These are phyloP conservation scores for Arge pagana DNA, from an alignment of 2,888 invertebrate species.

Conservation along the genomic window DNA sequence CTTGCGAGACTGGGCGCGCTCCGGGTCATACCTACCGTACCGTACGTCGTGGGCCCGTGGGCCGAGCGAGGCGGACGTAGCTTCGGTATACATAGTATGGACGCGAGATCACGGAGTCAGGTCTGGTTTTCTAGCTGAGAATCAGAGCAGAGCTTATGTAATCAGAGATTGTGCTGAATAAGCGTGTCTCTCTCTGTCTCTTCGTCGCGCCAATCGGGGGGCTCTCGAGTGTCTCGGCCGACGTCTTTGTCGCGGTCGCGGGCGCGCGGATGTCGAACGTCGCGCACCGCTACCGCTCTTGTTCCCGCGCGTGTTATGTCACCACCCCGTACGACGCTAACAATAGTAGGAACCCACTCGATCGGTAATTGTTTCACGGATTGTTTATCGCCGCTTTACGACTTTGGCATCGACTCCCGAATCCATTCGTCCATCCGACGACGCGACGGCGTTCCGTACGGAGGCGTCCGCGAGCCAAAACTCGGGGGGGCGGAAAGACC, in stretches of 20 bases:
- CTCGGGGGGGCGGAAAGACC: not conserved
- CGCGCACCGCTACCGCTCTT: conserved; percentile 36
- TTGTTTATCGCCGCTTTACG: conserved; percentile 1
- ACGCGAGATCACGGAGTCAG: conserved; percentile 1
- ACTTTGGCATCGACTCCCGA: not conserved
- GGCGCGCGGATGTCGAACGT: conserved; percentile 24
- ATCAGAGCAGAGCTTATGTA: conserved; percentile 50
- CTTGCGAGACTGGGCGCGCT: too few relatives aligned
- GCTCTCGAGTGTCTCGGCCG: too few relatives aligned
- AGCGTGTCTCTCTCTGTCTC: conserved; percentile 28
- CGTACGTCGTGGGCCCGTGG: conserved; percentile 1
- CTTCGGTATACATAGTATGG: not conserved
- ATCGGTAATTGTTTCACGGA: conserved; percentile 2
- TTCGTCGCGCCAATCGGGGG: conserved; percentile 22
- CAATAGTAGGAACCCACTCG: conserved; percentile 3
- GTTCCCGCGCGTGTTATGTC: conserved; percentile 33
- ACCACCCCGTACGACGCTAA: conserved; percentile 15
- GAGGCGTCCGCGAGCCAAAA: not conserved
- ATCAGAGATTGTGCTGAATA: conserved; percentile 48
- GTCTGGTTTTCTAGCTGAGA: conserved; percentile 35
- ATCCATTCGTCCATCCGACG: not conserved
- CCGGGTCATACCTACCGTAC: too few relatives aligned
- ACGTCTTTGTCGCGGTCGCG: too few relatives aligned
- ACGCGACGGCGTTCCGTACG: not conserved
- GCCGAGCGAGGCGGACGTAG: not conserved